Evolutionary conservation across 2,797 vertebrate genomes (phyloP), one percentile per base, ranked within the genome.

Genomic region (Schizothorax lantsangensis): DNA sequence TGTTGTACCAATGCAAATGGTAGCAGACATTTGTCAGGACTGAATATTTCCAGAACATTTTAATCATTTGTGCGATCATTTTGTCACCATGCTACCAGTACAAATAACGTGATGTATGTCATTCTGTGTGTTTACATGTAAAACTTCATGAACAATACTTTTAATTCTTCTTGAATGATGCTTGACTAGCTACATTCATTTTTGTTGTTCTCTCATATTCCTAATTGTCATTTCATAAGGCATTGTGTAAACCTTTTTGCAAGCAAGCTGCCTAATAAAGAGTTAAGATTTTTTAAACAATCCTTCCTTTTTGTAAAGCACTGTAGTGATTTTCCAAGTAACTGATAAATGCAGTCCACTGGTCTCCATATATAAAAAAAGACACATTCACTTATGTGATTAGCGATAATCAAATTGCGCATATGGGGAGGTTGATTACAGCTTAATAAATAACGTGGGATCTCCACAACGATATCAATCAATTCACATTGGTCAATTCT

Each of bases 401-500:
- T 86, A 88, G 81, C 52, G 57, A 40, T 88, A 89, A 90, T 91
- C 82, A 88, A 88, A 89, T 89, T 79, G 73, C 80, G 82, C 83
- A 87, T 71, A 77, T 84, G 79, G 71, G 54, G 66, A 72, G 54
- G 71, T 87, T 87, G 84, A 86, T 87, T 91, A 84, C 47, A 19
- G 77, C 74, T 72, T 89, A 80, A 91, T 91, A 88, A 89, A 89
- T 90, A 87, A 89, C 77, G 73, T 59, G 15, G 45, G 62, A 80
- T 86, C 79, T 87, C 54, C 19, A 75, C 86, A 88, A 89, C 54
- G 12, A 83, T 77, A 91, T 89, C 73, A 69, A 88, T 90, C 88
- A 74, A 87, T 87, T 80, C 86, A 80, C 83, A 79, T 82, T 66
- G 79, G 89, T 91, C 91, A 89, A 85, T 89, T 88, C 88, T 90